Evolutionary conservation across 2,888 invertebrate species (phyloP).

Genomic region (Chrysotoxum bicinctum): DNA sequence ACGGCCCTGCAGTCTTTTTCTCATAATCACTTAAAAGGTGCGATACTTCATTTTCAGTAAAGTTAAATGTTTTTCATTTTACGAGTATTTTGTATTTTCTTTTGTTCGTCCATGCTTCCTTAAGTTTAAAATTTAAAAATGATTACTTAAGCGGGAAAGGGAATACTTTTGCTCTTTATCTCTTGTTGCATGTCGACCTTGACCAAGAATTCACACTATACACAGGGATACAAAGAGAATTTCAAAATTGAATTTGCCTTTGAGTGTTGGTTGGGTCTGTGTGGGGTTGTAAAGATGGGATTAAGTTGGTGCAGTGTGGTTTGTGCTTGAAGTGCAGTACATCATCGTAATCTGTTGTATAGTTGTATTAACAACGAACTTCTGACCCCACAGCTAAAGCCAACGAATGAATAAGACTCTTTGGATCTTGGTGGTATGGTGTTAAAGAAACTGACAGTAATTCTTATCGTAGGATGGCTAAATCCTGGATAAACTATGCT

Average conservation of each 20-base stretch:
- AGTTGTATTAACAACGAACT: slow-evolving; percentile 27
- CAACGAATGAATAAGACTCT: slow-evolving; percentile 3
- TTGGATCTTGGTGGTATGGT: not conserved
- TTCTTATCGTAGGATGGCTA: slow-evolving; percentile 36
- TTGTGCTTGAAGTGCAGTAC: not conserved
- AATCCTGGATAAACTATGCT: slow-evolving; percentile 26
- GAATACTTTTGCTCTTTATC: not conserved
- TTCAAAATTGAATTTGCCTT: slow-evolving; percentile 51
- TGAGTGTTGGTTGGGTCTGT: not conserved
- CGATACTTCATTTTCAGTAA: slow-evolving; percentile 47
- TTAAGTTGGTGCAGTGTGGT: slow-evolving; percentile 30
- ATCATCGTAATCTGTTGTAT: slow-evolving; percentile 41
- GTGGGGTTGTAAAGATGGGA: slow-evolving; percentile 15
- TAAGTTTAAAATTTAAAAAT: slow-evolving; percentile 35
- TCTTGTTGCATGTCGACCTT: slow-evolving; percentile 69
- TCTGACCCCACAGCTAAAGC: slow-evolving; percentile 9
- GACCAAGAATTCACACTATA: slow-evolving; percentile 48
- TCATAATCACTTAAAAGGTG: slow-evolving; percentile 45
- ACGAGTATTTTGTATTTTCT: slow-evolving; percentile 11
- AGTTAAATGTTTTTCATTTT: slow-evolving; percentile 26
- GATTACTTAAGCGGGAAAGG: not conserved
- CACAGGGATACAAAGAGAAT: slow-evolving; percentile 24
- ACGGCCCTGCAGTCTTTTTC: not conserved
- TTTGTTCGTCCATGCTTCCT: slow-evolving; percentile 33
- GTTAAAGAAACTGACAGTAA: slow-evolving; percentile 43